These are phyloP conservation scores for Clanis bilineata DNA, from an alignment of 2,888 invertebrate genomes.

Conservation along the genomic window DNA sequence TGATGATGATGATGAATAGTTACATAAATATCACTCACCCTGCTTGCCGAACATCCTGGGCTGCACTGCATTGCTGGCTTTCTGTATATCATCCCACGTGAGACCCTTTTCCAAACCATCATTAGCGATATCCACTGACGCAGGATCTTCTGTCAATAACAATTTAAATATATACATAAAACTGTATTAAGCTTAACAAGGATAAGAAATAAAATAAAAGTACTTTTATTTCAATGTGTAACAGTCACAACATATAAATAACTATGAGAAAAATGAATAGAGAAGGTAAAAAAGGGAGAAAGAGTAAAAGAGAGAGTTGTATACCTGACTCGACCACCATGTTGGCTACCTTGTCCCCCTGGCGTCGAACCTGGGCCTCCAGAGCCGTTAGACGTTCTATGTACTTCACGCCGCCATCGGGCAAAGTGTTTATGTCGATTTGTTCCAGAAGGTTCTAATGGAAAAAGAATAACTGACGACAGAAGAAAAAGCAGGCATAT, in stretches of 20 bases:
- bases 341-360: constrained; percentile 72
- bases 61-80: constrained; percentile 76
- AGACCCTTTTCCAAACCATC: constrained; percentile 59
- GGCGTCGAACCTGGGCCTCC: constrained; percentile 65
- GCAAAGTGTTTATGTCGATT: constrained; percentile 73
- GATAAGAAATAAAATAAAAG: neutral
- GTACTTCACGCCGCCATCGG: constrained; percentile 85
- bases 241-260: no score
- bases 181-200: neutral
- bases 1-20: no score
- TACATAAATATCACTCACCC: constrained; percentile 42
- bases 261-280: no score
- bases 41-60: constrained; percentile 82
- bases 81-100: constrained; percentile 80
- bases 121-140: constrained; percentile 44
- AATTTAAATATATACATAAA: constrained; percentile 15
- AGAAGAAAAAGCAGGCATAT: neutral
- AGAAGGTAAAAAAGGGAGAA: neutral
- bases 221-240: no score
- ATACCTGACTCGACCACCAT: constrained; percentile 73
- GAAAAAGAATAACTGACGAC: neutral
- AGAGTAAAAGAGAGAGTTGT: neutral
- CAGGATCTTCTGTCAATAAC: constrained; percentile 60
- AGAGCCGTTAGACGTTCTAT: constrained; percentile 69
- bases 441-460: constrained; percentile 58